phyloP scores from a whole-genome alignment of 2,888 invertebrate genomes.

The Caenorhabditis sp. region DNA sequence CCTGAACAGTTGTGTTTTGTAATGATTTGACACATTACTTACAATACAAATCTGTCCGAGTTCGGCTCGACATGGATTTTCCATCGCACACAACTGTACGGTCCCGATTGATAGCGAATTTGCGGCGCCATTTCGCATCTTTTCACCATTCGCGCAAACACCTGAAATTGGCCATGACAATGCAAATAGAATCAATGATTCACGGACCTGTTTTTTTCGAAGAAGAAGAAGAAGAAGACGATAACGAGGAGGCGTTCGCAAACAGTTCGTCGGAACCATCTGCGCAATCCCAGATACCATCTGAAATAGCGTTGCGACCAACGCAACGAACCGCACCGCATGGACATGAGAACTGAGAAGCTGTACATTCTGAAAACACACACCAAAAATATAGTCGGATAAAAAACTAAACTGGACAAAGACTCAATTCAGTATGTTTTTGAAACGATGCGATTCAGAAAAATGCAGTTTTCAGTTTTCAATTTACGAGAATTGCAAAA shows the following conservation, averaged over 20 bases:
- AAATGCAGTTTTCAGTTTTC: too few relatives aligned
- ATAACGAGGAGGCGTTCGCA: too few relatives aligned
- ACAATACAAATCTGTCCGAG: conserved; percentile 67
- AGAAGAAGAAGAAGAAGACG: too few relatives aligned
- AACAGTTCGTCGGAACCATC: conserved; percentile 56
- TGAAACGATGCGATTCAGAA: too few relatives aligned
- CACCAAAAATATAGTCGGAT: too few relatives aligned
- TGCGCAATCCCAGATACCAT: conserved; percentile 69
- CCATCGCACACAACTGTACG: conserved; percentile 39
- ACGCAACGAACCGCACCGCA: conserved; percentile 73
- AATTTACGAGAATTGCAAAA: too few relatives aligned
- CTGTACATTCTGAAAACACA: conserved; percentile 71
- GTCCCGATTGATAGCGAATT: conserved; percentile 41
- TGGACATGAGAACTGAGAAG: conserved; percentile 72
- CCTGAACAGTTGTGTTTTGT: too few relatives aligned
- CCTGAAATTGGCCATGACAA: conserved; percentile 5
- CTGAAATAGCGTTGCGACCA: conserved; percentile 68
- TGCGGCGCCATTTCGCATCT: conserved; percentile 18
- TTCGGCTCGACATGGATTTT: conserved; percentile 50
- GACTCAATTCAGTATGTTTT: too few relatives aligned
- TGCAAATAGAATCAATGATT: neutral
- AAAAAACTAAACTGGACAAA: too few relatives aligned
- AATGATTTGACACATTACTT: conserved; percentile 3
- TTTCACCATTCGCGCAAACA: conserved; percentile 35
- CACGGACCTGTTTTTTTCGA: neutral